These are phyloP conservation scores for Aphelinus certus DNA, from an alignment of 1,140 invertebrate genomes.

Conservation along the genomic window DNA sequence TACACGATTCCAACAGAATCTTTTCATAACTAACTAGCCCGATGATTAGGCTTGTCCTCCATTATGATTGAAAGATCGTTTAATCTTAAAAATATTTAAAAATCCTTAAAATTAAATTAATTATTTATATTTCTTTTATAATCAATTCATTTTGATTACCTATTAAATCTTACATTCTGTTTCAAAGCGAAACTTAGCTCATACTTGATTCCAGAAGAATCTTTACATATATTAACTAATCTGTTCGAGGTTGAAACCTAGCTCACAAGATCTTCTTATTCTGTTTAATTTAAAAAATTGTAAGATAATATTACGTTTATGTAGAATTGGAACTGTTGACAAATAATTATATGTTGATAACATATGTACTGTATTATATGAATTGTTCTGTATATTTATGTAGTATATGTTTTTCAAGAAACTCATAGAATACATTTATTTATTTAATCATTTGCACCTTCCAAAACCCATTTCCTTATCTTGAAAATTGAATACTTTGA, in stretches of 20 bases:
- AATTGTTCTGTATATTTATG: background rate
- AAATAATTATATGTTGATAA: slow-evolving; percentile 1
- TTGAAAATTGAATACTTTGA: no score
- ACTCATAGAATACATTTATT: background rate
- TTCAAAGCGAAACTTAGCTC: slow-evolving; percentile 9
- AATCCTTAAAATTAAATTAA: background rate
- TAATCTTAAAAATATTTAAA: background rate
- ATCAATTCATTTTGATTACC: no score
- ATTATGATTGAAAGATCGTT: no score
- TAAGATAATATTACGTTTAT: background rate
- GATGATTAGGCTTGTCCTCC: no score
- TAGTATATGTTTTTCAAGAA: background rate
- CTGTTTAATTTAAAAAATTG: background rate
- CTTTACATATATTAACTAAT: background rate
- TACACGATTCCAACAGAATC: no score
- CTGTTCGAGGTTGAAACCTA: slow-evolving; percentile 1
- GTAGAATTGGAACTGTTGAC: background rate
- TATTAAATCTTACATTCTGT: no score
- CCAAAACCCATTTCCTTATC: no score
- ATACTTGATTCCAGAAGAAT: slow-evolving; percentile 12
- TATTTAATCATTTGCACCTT: no score
- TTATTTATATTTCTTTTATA: no score
- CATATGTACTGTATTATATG: background rate
- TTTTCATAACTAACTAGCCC: no score
- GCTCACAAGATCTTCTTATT: slow-evolving; percentile 32